Percentiles rank a stretch among this genome's conserved stretches.
Evolutionary conservation across 2,113 vertebrate species (phyloP).

Genomic region (Neoarius graeffei): DNA sequence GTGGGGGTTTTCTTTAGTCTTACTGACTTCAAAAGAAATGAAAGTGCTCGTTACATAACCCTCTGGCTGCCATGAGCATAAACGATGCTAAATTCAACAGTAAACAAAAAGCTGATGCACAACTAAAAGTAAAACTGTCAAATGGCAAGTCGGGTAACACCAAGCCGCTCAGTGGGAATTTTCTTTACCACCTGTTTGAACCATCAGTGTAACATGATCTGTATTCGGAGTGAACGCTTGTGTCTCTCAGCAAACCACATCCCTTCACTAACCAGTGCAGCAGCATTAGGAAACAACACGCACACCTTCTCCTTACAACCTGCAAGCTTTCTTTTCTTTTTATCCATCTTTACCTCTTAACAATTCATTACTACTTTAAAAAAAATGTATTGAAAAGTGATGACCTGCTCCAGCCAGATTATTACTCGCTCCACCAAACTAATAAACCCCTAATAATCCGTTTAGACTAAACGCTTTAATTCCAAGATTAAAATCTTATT

Average conservation of each 20-base stretch:
- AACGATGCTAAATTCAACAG: neutral
- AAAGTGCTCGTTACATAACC: neutral
- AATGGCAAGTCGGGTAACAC: conserved; percentile 73
- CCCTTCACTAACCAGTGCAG: neutral
- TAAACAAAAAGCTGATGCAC: neutral
- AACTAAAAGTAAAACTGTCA: neutral
- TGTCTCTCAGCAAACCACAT: conserved; percentile 8
- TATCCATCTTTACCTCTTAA: neutral
- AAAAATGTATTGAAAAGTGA: neutral
- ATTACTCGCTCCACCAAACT: neutral
- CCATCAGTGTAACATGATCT: conserved; percentile 38
- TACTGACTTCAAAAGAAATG: neutral
- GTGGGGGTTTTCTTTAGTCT: neutral
- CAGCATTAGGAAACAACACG: neutral
- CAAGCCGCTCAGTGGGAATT: conserved; percentile 86
- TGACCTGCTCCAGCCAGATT: neutral
- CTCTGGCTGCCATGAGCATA: neutral
- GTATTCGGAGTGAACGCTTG: conserved; percentile 30
- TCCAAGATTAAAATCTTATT: conserved; percentile 69
- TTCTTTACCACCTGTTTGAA: conserved; percentile 87
- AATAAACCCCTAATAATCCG: neutral
- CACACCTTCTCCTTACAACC: neutral
- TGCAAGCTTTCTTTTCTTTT: neutral
- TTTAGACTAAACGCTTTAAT: conserved; percentile 17
- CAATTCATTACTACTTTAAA: neutral